Base-by-base conservation (phyloP, 2,797 vertebrate genomes). In the Platalea minor region DNA sequence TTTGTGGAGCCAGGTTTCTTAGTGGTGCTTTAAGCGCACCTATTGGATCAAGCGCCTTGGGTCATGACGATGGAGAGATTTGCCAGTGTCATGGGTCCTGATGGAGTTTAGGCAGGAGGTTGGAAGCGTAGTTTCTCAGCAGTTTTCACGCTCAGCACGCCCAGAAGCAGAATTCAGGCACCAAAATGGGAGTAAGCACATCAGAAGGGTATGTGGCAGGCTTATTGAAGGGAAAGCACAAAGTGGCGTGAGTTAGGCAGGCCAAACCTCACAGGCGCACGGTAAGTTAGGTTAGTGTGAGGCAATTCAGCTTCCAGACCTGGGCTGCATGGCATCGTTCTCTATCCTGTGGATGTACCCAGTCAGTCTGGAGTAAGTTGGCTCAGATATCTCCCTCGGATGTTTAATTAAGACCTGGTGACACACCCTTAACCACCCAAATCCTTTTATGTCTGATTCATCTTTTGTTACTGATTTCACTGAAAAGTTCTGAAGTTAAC, bases 381-480 rank as follows among this genome's bases (percentile, higher is more conserved):
- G 95, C 96, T 94, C 91, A 85, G 84, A 23, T 97, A 97, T 94
- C 96, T 96, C 86, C 74, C 81, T 95, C 16, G 46, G 73, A 96
- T 92, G 81, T 96, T 97, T 96, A 97, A 96, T 97, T 95, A 97
- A 96, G 93, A 82, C 88, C 54, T 95, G 41, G 88, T 85, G 92
- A 75, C 96, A 96, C 95, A 15, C 95, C 96, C 95, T 93, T 93
- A 96, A 95, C 96, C 96, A 92, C 92, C 74, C 80, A 89, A 96
- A 84, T 96, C 95, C 95, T 97, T 97, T 97, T 92, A 96, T 96
- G 93, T 96, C 96, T 96, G 96, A 95, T 97, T 96, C 94, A 93
- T 95, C 88, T 95, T 92, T 87, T 86, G 85, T 91, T 95, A 96
- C 96, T 96, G 93, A 96, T 96, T 97, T 97, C 90, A 89, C 88